Evolutionary conservation across 2,797 vertebrate genomes (phyloP), one percentile per base, ranked within the genome.

Genomic region (Thunnus albacares): DNA sequence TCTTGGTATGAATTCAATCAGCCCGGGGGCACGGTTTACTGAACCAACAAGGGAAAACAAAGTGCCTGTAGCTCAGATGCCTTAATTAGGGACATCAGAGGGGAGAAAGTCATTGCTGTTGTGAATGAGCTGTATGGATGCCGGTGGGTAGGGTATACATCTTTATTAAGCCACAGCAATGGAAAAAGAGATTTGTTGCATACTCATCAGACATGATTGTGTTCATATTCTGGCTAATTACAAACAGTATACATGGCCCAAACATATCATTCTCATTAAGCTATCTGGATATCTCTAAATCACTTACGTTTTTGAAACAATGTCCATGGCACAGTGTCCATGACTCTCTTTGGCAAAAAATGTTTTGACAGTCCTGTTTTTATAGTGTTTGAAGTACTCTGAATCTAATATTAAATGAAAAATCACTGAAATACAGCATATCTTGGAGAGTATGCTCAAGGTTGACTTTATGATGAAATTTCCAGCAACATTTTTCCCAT

Each of bases 1-100:
- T 86, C 56, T 56, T 79, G 20, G 56, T 70, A 56, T 78, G 59
- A 81, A 83, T 86, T 82, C 60, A 79, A 59, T 89, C 60, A 61
- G 80, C 81, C 68, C 14, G 4, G 2, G 66, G 87, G 78, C 71
- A 76, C 24, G 18, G 77, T 91, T 89, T 90, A 86, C 81, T 85
- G 76, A 90, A 89, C 67, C 86, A 85, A 86, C 80, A 70, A 74
- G 74, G 76, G 76, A 79, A 89, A 90, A 86, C 77, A 89, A 83
- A 86, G 71, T 55, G 75, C 84, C 71, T 72, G 72, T 28, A 78
- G 71, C 78, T 80, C 69, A 52, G 81, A 79, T 70, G 62, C 67
- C 68, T 84, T 91, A 85, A 91, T 91, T 90, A 89, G 73, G 82
- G 88, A 83, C 77, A 87, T 87, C 69, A 90, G 89, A 89, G 74